Evolutionary conservation across 2,113 vertebrate species (phyloP).

Genomic region (Odocoileus hemionus): DNA sequence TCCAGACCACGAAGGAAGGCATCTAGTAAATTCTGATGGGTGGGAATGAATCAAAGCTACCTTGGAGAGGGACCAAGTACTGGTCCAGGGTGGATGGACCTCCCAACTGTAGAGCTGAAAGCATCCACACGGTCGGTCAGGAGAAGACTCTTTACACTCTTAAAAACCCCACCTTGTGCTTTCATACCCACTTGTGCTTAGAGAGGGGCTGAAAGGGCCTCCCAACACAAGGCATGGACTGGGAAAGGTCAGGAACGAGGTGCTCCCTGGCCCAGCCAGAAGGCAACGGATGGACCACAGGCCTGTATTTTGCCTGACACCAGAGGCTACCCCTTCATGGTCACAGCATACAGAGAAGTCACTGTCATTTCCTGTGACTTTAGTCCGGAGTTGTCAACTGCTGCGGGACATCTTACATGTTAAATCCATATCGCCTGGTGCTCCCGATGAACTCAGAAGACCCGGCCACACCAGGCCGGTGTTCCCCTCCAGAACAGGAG

Average conservation of each 20-base stretch:
- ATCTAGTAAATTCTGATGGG: rapidly evolving
- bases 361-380: not conserved
- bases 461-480: rapidly evolving
- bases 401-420: not conserved
- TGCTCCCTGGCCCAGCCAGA: not conserved
- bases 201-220: not conserved
- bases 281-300: rapidly evolving
- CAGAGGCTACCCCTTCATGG: not conserved
- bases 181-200: rapidly evolving
- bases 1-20: too few species aligned
- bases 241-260: not conserved
- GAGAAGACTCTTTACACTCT: rapidly evolving
- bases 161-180: rapidly evolving
- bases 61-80: not conserved
- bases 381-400: rapidly evolving
- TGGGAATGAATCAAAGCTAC: not conserved
- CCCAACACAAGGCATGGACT: rapidly evolving
- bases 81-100: not conserved
- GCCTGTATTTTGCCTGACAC: not conserved
- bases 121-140: rapidly evolving
- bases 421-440: rapidly evolving
- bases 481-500: not conserved
- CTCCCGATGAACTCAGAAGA: not conserved
- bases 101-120: rapidly evolving
- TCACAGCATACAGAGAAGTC: not conserved